Evolutionary conservation across 2,113 vertebrate genomes (phyloP).

Genomic region (Todiramphus saurophagus): DNA sequence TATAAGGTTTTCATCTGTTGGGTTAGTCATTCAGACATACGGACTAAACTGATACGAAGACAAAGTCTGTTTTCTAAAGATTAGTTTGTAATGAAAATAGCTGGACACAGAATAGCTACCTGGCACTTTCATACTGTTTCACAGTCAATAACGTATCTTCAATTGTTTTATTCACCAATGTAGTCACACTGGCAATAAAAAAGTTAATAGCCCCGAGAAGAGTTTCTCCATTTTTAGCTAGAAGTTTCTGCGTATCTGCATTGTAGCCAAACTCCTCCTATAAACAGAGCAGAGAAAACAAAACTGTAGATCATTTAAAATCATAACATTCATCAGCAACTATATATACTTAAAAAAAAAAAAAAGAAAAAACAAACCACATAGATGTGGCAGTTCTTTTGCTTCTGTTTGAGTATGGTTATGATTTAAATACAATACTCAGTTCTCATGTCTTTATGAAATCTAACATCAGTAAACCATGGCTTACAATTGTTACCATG

Average conservation of each 20-base stretch:
- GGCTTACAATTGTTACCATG: background rate
- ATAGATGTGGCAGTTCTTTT: background rate
- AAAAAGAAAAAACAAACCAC: background rate
- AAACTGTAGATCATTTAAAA: constrained; percentile 38
- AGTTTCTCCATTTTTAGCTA: constrained; percentile 97
- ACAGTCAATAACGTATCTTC: constrained; percentile 96
- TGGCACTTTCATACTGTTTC: constrained; percentile 95
- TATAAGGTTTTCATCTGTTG: background rate
- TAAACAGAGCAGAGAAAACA: constrained; percentile 62
- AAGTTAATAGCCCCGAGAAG: constrained; percentile 95
- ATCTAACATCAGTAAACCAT: background rate
- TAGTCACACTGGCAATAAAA: constrained; percentile 94
- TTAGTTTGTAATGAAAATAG: background rate
- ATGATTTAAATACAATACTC: background rate
- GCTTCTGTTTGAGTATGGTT: background rate
- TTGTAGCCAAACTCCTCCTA: constrained; percentile 99
- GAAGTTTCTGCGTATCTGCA: constrained; percentile 95
- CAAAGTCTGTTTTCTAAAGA: background rate
- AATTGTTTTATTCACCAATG: constrained; percentile 97
- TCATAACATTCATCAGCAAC: constrained; percentile 7
- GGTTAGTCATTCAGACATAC: background rate
- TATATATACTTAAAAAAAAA: background rate
- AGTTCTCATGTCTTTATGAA: background rate
- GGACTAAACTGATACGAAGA: background rate
- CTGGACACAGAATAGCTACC: constrained; percentile 74